These are phyloP conservation scores for Merluccius polli DNA, from an alignment of 2,797 vertebrate genomes.

Conservation along the genomic window DNA sequence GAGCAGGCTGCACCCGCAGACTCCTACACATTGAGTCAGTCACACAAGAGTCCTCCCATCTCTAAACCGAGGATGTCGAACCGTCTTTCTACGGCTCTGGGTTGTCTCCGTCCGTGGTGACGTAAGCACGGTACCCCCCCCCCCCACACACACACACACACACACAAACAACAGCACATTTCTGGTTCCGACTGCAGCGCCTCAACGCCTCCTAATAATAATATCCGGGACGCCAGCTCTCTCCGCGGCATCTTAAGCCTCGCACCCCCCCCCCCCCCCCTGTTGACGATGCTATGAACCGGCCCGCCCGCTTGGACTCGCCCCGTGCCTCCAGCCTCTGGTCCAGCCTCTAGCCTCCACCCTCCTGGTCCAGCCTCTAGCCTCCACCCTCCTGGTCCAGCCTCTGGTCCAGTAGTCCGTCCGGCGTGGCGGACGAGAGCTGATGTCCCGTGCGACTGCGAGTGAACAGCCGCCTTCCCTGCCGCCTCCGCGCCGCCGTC, in stretches of 20 bases:
- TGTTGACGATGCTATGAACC: neutral
- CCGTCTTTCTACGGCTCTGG: neutral
- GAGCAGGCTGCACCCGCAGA: no score
- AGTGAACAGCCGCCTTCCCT: conserved; percentile 9
- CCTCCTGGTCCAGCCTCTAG: no score
- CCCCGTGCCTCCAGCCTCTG: neutral
- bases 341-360: no score
- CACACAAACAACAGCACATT: neutral
- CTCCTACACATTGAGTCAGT: no score
- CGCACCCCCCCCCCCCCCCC: no score
- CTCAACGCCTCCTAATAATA: no score
- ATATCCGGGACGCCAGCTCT: neutral
- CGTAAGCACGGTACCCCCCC: neutral
- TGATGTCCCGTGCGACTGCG: conserved; percentile 30
- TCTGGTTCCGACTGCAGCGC: neutral
- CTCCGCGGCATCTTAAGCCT: no score
- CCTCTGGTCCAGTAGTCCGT: no score
- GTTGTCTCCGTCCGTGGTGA: neutral
- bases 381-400: no score
- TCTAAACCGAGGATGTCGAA: no score
- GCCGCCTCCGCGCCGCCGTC: conserved; percentile 27
- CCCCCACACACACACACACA: neutral
- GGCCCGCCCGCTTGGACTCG: neutral
- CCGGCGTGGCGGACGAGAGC: conserved; percentile 10
- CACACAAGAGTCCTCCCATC: no score